Conservation (phyloP, 1,140 invertebrate species). For the Zaprionus tsacasi region DNA sequence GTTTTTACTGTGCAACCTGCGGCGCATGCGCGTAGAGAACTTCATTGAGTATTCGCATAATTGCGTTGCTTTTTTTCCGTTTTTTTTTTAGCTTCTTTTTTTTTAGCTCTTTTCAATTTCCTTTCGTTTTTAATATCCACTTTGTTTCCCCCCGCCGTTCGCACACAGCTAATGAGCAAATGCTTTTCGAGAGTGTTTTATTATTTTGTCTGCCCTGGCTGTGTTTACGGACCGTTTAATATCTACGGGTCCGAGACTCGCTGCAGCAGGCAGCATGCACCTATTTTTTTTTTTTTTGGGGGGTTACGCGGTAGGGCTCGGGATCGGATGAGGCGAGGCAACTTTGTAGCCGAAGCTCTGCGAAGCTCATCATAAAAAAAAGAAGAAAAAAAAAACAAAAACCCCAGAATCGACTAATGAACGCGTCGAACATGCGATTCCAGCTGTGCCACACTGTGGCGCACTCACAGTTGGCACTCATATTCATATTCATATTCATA, state of each 20-base stretch:
- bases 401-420: slow-evolving; percentile 1
- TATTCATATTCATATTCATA: slow-evolving; percentile 10
- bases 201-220: slow-evolving; percentile 11
- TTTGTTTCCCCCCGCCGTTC: not conserved
- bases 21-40: slow-evolving; percentile 29
- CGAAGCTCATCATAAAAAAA: not conserved
- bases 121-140: slow-evolving; percentile 30
- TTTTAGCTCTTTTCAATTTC: slow-evolving; percentile 11
- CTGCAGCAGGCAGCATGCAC: slow-evolving; percentile 7
- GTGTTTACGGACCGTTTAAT: slow-evolving; percentile 26
- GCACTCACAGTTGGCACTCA: not conserved
- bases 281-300: not conserved
- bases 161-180: slow-evolving; percentile 66
- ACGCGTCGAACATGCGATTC: slow-evolving; percentile 30
- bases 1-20: not conserved
- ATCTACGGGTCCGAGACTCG: slow-evolving; percentile 1
- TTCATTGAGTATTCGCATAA: slow-evolving; percentile 74
- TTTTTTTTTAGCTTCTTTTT: slow-evolving; percentile 13
- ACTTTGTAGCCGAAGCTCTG: slow-evolving; percentile 5
- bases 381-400: not conserved
- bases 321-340: slow-evolving; percentile 7
- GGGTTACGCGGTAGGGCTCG: not conserved
- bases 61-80: slow-evolving; percentile 47
- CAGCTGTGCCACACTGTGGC: slow-evolving; percentile 17
- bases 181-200: slow-evolving; percentile 49